phyloP scores from a whole-genome alignment of 2,888 invertebrate species.

The Perizoma flavofasciatum region DNA sequence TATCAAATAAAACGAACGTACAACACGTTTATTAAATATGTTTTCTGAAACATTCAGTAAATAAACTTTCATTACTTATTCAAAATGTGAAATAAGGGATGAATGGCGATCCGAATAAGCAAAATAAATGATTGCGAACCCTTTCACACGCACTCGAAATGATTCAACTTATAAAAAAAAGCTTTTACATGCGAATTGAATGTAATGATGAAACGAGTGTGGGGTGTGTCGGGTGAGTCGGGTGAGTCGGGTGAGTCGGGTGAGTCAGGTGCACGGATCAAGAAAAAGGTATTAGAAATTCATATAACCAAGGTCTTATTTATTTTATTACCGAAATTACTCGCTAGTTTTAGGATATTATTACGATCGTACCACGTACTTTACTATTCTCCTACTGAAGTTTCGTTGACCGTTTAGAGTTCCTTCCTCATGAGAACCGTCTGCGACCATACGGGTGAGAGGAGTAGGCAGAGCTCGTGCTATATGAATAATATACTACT shows the following conservation, averaged over 20 bases:
- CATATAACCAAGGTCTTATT: not conserved
- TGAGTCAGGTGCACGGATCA: too few relatives aligned
- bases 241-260: too few relatives aligned
- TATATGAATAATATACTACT: too few relatives aligned
- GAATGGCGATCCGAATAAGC: conserved; percentile 27
- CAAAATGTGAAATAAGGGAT: conserved; percentile 26
- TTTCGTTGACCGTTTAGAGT: too few relatives aligned
- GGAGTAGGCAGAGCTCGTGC: too few relatives aligned
- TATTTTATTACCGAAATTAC: too few relatives aligned
- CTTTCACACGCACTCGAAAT: conserved; percentile 15
- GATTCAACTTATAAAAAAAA: conserved; percentile 16
- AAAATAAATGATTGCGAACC: conserved; percentile 24
- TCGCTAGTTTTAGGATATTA: too few relatives aligned
- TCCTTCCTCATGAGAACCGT: too few relatives aligned
- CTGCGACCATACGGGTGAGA: too few relatives aligned
- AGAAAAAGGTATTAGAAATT: not conserved
- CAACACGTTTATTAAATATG: not conserved
- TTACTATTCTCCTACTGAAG: too few relatives aligned
- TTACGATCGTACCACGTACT: too few relatives aligned
- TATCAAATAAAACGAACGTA: conserved; percentile 5
- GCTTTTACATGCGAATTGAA: conserved; percentile 22
- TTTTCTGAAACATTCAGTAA: conserved; percentile 22
- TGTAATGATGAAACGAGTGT: conserved; percentile 14
- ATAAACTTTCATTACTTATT: conserved; percentile 33
- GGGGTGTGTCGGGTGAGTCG: not conserved